Conservation (phyloP, 2,888 invertebrate genomes). For the Drosophila atroscutellata region DNA sequence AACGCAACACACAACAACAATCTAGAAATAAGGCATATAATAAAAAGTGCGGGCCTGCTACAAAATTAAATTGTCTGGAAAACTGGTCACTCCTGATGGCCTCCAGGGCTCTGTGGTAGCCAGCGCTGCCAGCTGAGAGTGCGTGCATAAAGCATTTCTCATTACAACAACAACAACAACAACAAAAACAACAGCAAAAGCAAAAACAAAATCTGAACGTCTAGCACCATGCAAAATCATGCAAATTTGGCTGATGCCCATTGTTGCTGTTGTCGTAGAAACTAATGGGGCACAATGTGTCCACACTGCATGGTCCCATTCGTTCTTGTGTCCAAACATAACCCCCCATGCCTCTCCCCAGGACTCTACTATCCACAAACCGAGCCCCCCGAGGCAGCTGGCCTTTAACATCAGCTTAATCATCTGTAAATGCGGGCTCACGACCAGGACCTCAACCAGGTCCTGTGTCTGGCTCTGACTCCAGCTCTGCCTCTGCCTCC, state of each 20-base stretch:
- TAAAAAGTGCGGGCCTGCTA: conserved; percentile 67
- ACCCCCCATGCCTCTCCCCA: neutral
- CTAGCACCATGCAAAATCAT: conserved; percentile 66
- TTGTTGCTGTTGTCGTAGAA: conserved; percentile 67
- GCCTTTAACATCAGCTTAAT: conserved; percentile 83
- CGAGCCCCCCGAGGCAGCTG: conserved; percentile 35
- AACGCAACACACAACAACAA: conserved; percentile 2
- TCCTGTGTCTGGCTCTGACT: conserved; percentile 33
- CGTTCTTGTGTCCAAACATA: neutral
- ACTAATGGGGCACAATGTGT: conserved; percentile 82
- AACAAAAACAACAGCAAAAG: conserved; percentile 11
- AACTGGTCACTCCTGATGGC: conserved; percentile 71
- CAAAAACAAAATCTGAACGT: conserved; percentile 17
- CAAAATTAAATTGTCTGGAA: conserved; percentile 82
- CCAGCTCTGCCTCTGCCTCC: conserved; percentile 20
- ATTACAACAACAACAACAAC: conserved; percentile 52
- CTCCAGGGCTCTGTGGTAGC: conserved; percentile 4
- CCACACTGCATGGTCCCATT: conserved; percentile 48
- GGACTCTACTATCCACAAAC: neutral
- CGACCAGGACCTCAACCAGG: conserved; percentile 37
- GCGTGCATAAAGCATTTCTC: conserved; percentile 79
- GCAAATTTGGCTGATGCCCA: conserved; percentile 68
- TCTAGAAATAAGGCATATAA: conserved; percentile 12
- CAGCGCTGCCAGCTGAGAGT: conserved; percentile 51
- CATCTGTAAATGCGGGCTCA: conserved; percentile 82